Evolutionary conservation across 2,113 vertebrate genomes (phyloP).

Genomic region (Lichenostomus cassidix): DNA sequence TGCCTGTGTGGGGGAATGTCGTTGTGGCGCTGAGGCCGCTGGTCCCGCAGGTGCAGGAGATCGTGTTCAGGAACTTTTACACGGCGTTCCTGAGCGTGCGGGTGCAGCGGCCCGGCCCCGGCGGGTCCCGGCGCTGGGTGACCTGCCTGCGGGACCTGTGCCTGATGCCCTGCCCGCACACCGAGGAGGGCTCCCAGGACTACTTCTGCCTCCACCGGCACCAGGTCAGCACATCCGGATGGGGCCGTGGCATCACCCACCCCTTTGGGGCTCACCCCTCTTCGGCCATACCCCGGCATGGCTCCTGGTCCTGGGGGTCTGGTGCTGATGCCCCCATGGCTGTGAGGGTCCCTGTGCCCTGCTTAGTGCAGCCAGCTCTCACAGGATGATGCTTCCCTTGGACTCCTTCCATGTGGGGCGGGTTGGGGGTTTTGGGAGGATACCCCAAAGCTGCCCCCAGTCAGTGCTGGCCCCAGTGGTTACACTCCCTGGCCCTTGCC

Average conservation of each 20-base stretch:
- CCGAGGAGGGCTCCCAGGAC: slow-evolving; percentile 88
- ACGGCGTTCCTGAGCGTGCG: slow-evolving; percentile 88
- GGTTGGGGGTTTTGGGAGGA: background rate
- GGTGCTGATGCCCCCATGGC: background rate
- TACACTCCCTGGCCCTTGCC: background rate
- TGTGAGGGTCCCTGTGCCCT: fast-evolving
- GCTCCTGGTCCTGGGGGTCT: fast-evolving
- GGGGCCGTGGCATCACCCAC: fast-evolving
- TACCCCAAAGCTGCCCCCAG: background rate
- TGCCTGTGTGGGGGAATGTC: background rate
- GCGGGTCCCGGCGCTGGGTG: slow-evolving; percentile 74
- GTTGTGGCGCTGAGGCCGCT: background rate
- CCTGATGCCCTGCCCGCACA: slow-evolving; percentile 90
- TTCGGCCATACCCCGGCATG: fast-evolving
- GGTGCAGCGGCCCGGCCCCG: slow-evolving; percentile 69
- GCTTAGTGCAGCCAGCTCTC: background rate
- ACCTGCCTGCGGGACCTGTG: slow-evolving; percentile 82
- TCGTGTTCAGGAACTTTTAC: slow-evolving; percentile 92
- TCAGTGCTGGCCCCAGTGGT: background rate
- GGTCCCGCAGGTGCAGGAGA: slow-evolving; percentile 70
- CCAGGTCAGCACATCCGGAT: slow-evolving; percentile 70
- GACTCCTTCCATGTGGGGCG: background rate
- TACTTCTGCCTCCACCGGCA: slow-evolving; percentile 84
- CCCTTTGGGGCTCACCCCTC: background rate
- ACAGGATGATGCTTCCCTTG: fast-evolving